phyloP scores from a whole-genome alignment of 2,113 vertebrate species.

The Noctilio leporinus region DNA sequence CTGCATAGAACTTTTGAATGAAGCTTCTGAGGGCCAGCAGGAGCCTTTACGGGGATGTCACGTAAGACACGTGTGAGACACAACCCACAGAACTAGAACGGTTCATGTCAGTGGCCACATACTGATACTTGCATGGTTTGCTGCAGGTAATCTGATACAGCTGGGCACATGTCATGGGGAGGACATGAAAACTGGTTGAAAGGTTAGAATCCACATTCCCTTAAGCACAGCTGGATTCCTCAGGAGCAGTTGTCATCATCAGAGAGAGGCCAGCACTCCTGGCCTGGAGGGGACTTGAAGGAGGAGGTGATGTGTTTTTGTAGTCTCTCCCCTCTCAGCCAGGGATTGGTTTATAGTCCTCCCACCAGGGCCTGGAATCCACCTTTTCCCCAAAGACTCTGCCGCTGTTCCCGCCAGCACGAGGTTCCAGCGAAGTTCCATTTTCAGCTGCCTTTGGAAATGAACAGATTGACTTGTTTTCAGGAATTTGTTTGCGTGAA shows the following conservation, averaged over 20 bases:
- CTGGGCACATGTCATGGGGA: neutral
- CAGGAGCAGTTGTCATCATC: neutral
- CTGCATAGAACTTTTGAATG: neutral
- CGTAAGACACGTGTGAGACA: no score
- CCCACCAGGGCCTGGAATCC: rapidly evolving
- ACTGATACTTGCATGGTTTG: neutral
- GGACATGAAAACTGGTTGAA: neutral
- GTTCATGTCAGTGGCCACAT: neutral
- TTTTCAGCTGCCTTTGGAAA: neutral
- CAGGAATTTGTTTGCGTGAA: neutral
- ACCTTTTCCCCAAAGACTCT: neutral
- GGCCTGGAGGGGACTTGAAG: neutral
- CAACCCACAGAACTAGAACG: neutral
- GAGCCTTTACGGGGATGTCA: no score
- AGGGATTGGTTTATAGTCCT: neutral
- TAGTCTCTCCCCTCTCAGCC: neutral
- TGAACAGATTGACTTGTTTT: neutral
- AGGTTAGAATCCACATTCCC: neutral
- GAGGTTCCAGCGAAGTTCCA: neutral
- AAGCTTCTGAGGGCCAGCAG: neutral
- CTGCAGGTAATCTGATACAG: neutral
- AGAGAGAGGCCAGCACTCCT: neutral
- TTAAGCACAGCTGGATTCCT: neutral
- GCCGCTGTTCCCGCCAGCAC: neutral
- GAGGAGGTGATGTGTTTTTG: neutral